Percentiles rank a stretch among this genome's conserved stretches.
These are phyloP conservation scores for Didymodactylos carnosus DNA, from an alignment of 2,888 invertebrate genomes.

Conservation along the genomic window DNA sequence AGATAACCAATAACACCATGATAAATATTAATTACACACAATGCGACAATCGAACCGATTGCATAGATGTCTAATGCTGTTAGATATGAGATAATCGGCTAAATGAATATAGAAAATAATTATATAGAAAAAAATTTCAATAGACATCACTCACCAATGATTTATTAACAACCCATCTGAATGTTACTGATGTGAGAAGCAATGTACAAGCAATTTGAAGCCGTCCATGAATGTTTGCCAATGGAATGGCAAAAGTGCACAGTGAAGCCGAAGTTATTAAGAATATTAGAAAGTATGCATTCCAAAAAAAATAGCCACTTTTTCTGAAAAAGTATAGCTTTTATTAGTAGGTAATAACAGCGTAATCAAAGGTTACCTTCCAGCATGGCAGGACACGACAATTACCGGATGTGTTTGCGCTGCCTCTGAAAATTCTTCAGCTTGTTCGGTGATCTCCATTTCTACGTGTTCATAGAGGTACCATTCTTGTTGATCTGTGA, in stretches of 20 bases:
- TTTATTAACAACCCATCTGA: background rate
- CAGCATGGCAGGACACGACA: background rate
- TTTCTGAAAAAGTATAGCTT: too few relatives aligned
- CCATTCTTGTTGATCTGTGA: background rate
- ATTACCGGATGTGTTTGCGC: background rate
- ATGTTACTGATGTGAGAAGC: background rate
- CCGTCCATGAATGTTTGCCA: background rate
- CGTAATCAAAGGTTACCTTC: too few relatives aligned
- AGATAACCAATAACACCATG: background rate
- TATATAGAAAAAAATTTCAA: background rate
- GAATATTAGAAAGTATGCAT: background rate
- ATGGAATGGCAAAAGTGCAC: background rate
- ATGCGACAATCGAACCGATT: background rate
- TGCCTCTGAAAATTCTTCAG: background rate
- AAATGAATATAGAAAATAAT: background rate
- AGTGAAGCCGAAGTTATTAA: background rate
- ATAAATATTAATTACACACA: background rate
- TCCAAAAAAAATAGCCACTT: background rate
- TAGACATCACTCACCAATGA: background rate
- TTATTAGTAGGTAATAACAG: too few relatives aligned
- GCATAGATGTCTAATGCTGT: background rate
- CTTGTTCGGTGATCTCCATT: background rate
- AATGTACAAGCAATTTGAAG: background rate
- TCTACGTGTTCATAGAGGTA: background rate
- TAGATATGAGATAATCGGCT: background rate